Evolutionary conservation across 2,888 invertebrate species (phyloP).

Genomic region (Nemotelus nigrinus): DNA sequence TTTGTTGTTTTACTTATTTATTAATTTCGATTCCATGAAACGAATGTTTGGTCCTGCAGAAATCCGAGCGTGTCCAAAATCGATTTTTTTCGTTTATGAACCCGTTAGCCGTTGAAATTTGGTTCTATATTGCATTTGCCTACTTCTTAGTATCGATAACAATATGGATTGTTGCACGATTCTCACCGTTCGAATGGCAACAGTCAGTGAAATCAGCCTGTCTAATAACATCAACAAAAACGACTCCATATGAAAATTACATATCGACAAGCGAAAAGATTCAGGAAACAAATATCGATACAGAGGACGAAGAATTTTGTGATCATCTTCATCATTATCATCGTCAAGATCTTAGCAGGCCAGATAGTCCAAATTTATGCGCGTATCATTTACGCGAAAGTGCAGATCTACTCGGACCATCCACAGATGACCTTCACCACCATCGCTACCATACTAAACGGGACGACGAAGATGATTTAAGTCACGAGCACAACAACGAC

Average conservation of each 20-base stretch:
- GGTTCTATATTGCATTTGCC: slow-evolving; percentile 81
- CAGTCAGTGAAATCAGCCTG: slow-evolving; percentile 68
- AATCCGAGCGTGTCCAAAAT: slow-evolving; percentile 72
- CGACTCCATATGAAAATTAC: too few species aligned
- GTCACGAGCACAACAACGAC: slow-evolving; percentile 52
- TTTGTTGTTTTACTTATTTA: too few species aligned
- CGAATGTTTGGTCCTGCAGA: slow-evolving; percentile 53
- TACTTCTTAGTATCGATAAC: slow-evolving; percentile 82
- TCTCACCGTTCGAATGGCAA: slow-evolving; percentile 86
- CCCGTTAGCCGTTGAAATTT: slow-evolving; percentile 85
- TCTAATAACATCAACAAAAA: slow-evolving; percentile 60
- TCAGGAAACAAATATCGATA: slow-evolving; percentile 49
- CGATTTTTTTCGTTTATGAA: slow-evolving; percentile 86
- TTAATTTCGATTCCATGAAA: too few species aligned
- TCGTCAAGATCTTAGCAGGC: background rate
- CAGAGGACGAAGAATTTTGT: slow-evolving; percentile 2
- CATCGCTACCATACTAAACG: background rate
- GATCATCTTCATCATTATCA: slow-evolving; percentile 14
- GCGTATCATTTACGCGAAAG: background rate
- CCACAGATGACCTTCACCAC: background rate
- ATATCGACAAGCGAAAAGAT: slow-evolving; percentile 49
- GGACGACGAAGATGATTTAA: slow-evolving; percentile 60
- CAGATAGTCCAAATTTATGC: background rate
- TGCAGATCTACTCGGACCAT: background rate
- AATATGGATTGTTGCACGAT: slow-evolving; percentile 85